A percentile compares a stretch with the other conserved stretches of the same genome.
phyloP scores from a whole-genome alignment of 2,888 invertebrate genomes.

The Plebejus argus region DNA sequence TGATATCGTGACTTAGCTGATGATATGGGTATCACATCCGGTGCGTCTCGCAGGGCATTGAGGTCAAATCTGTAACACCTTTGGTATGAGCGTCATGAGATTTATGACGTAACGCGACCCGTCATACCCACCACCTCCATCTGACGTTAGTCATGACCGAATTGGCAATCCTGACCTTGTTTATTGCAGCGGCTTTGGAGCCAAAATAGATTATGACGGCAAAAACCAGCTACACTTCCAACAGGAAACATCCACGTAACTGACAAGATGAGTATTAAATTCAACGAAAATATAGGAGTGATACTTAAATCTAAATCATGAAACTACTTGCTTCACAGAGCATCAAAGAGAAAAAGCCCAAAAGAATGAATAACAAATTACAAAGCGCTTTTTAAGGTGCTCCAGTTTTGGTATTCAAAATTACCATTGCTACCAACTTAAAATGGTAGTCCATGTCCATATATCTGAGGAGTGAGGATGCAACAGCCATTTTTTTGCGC shows the following conservation, averaged over 20 bases:
- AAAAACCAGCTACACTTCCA: conserved; percentile 6
- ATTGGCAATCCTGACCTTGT: conserved; percentile 29
- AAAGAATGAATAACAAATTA: no score
- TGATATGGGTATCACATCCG: neutral
- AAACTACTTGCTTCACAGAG: neutral
- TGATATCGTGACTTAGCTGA: no score
- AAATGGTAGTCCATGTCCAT: neutral
- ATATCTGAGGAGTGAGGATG: no score
- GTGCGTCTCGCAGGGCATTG: neutral
- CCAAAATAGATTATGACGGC: conserved; percentile 25
- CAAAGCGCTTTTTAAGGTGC: no score
- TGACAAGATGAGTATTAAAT: neutral
- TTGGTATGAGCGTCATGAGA: conserved; percentile 15
- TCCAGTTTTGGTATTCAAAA: neutral
- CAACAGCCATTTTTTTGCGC: no score
- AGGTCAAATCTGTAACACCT: neutral
- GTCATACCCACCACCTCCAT: conserved; percentile 17
- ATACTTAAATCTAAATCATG: neutral
- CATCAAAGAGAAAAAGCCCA: neutral
- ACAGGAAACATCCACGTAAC: neutral
- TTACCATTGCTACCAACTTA: neutral
- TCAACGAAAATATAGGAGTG: neutral
- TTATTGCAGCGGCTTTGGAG: conserved; percentile 10
- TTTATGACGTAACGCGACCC: conserved; percentile 18
- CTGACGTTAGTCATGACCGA: conserved; percentile 26